Evolutionary conservation across 2,888 invertebrate genomes (phyloP).

Genomic region (Pachycephus smyrnensis): DNA sequence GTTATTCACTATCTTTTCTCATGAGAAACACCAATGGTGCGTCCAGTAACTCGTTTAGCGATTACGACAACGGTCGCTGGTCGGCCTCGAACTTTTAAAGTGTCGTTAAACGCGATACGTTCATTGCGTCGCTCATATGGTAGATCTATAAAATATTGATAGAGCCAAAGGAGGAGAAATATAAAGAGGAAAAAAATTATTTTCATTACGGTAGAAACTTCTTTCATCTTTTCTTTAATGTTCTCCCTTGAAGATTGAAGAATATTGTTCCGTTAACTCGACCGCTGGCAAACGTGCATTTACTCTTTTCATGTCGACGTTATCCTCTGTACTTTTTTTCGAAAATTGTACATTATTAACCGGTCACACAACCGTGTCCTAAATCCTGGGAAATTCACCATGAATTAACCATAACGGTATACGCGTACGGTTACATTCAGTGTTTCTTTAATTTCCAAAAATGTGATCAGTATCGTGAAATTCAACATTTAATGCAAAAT

Average conservation of each 20-base stretch:
- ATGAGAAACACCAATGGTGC: conserved; percentile 33
- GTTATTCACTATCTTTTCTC: conserved; percentile 37
- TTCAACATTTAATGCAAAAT: neutral
- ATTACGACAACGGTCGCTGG: conserved; percentile 37
- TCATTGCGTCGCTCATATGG: conserved; percentile 20
- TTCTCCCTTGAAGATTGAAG: neutral
- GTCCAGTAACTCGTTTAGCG: conserved; percentile 34
- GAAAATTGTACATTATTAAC: neutral
- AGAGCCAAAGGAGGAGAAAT: neutral
- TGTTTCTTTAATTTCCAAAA: neutral
- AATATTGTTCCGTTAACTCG: neutral
- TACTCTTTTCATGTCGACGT: neutral
- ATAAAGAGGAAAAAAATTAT: neutral
- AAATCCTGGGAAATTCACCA: neutral
- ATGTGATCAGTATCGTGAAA: neutral
- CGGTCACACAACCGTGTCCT: neutral
- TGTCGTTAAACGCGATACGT: conserved; percentile 29
- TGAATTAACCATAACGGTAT: neutral
- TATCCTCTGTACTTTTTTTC: neutral
- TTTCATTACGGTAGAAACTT: neutral
- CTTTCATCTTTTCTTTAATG: neutral
- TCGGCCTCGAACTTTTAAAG: conserved; percentile 34
- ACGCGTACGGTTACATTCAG: neutral
- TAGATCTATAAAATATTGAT: neutral
- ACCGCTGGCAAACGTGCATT: neutral